Evolutionary conservation across 1,140 invertebrate genomes (phyloP).

Genomic region (Nebria ingens): DNA sequence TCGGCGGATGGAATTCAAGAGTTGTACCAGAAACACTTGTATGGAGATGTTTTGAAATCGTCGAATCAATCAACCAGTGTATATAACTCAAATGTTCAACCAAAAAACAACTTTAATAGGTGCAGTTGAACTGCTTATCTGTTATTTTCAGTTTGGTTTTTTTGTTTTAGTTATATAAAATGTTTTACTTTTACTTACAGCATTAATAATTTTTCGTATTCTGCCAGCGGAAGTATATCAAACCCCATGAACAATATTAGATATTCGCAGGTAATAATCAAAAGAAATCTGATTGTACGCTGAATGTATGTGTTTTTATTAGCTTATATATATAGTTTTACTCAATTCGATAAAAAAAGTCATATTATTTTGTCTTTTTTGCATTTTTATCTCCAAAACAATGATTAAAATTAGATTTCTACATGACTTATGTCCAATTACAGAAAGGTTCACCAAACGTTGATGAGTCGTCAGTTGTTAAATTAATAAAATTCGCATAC

Average conservation of each 20-base stretch:
- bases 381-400: too few species aligned
- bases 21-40: conserved; percentile 31
- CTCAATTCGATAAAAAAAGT: too few species aligned
- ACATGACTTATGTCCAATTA: too few species aligned
- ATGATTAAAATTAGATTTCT: too few species aligned
- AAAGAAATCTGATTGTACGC: too few species aligned
- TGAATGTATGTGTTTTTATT: too few species aligned
- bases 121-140: conserved; percentile 23
- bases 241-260: conserved; percentile 2
- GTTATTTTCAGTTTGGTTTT: conserved; percentile 15
- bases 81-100: conserved; percentile 2
- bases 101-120: conserved; percentile 22
- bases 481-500: too few species aligned
- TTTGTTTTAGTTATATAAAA: conserved; percentile 15
- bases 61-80: background rate
- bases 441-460: too few species aligned
- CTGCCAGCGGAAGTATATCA: background rate
- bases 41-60: conserved; percentile 20
- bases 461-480: too few species aligned
- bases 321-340: too few species aligned
- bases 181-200: conserved; percentile 6
- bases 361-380: too few species aligned
- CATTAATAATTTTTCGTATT: conserved; percentile 6
- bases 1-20: conserved; percentile 25
- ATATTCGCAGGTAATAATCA: background rate